Evolutionary conservation across 2,113 vertebrate species (phyloP), one percentile per base, ranked within the genome.

Genomic region (Dromaius novaehollandiae): DNA sequence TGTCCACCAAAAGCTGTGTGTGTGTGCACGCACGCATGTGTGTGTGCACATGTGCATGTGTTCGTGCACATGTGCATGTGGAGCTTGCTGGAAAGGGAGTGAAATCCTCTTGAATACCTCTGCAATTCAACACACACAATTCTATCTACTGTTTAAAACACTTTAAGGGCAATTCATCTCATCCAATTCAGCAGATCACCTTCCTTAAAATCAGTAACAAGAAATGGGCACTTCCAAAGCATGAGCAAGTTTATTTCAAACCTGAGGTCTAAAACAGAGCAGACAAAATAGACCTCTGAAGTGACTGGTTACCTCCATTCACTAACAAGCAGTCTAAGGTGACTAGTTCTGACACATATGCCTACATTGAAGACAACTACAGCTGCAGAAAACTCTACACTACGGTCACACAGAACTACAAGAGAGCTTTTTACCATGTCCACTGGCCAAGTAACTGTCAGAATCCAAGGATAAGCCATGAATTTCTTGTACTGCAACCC

Each of bases 401-500:
- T n/a, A 64, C 14, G 61, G 16, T 5, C 73, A 9, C 20, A 22
- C 34, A 51, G 24, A 93, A 76, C 5, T 24, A 36, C 11, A 26
- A 25, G 20, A 58, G 21, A 84, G 30, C 9, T 79, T 48, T 50
- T 96, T 98, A 99, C 99, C 96, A 97, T 97, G 78, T 99, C 98
- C 95, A 99, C 97, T 0, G 99, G 99, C 99, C 99, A 99, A 2
- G 99, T 99, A 96, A 99, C 98, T 15, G 99, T 99, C 89, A 99
- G 97, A 97, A 99, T 99, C 99, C 99, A 99, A 4, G 99, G 99
- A 94, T 98, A 99, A 28, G 98, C 99, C 96, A 99, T 94, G 86
- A 99, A 99, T 96, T 98, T 99, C 97, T 99, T 99, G 85, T 98
- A 99, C 96, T 99, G 99, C 96, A 99, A 96, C 36, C 99, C 98